Evolutionary conservation across 2,113 vertebrate species (phyloP), one percentile per base, ranked within the genome.

Genomic region (Melospiza georgiana): DNA sequence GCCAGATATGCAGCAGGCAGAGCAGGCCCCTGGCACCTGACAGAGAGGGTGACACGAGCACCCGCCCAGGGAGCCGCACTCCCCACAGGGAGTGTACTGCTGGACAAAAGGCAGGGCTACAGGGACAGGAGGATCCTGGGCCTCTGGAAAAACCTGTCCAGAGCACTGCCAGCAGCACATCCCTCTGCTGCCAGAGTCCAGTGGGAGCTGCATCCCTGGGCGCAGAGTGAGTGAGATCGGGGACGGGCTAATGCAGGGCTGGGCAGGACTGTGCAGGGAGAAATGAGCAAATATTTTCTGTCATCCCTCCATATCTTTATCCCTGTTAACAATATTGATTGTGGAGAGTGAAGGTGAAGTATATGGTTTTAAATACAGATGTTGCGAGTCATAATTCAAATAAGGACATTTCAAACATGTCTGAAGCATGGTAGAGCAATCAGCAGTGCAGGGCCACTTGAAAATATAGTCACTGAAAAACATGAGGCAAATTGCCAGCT

Each of bases 281-380:
- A 84, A 93, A 93, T 8, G 23, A 89, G 84, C 73, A 69, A 79
- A 89, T 87, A 93, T 83, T 93, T 93, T 73, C 89, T 91, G 77
- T 91, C 74, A 85, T 43, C 51, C 41, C 46, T 95, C 87, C 75
- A 18, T 80, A 87, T 62, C 46, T 87, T 94, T 91, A 46, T 84
- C 62, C 89, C 74, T 54, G 74, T 79, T 95, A 95, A 79, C 77
- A 87, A 51, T 91, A 96, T 89, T 89, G 91, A 91, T 88, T 88
- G 85, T 83, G 72, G 57, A 88, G 93, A 90, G 79, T 44, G 87
- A 86, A 94, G 46, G 91, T 93, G 84, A 89, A 82, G 62, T 81
- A 75, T 75, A 75, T 2, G 31, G 66, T 95, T 94, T 93, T 93
- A 96, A 96, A 97, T 84, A 89, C 76, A 89, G 83, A 82, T 87